phyloP scores from a whole-genome alignment of 2,797 vertebrate genomes.

The Eulemur albifrons region DNA sequence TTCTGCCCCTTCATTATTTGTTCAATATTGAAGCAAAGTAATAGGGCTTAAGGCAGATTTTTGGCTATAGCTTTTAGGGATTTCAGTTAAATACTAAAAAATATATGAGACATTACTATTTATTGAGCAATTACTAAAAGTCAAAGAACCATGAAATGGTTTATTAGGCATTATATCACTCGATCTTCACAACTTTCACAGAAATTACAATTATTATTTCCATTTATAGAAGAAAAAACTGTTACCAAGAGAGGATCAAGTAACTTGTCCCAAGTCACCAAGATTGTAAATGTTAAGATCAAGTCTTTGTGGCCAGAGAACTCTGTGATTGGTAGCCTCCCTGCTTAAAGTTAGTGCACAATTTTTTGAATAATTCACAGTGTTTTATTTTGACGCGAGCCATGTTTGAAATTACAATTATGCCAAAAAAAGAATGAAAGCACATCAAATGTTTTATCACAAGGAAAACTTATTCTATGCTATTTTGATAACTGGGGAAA shows the following conservation, averaged over 20 bases:
- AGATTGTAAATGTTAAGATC: background rate
- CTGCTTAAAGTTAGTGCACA: background rate
- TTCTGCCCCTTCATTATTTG: background rate
- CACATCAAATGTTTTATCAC: background rate
- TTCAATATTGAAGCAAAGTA: background rate
- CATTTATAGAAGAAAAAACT: background rate
- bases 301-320: background rate
- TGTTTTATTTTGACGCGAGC: background rate
- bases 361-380: background rate
- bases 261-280: background rate
- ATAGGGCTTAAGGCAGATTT: background rate
- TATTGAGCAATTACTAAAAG: slow-evolving; percentile 21
- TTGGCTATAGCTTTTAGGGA: background rate
- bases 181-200: background rate
- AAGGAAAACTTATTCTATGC: background rate
- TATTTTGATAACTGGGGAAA: background rate
- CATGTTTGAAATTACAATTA: background rate
- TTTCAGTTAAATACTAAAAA: background rate
- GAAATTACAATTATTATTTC: background rate
- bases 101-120: background rate
- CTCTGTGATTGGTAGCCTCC: background rate
- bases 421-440: background rate
- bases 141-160: background rate
- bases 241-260: background rate
- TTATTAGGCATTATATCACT: background rate